Evolutionary conservation across 1,140 invertebrate genomes (phyloP), one percentile per base, ranked within the genome.

Genomic region (Drosophila triauraria): DNA sequence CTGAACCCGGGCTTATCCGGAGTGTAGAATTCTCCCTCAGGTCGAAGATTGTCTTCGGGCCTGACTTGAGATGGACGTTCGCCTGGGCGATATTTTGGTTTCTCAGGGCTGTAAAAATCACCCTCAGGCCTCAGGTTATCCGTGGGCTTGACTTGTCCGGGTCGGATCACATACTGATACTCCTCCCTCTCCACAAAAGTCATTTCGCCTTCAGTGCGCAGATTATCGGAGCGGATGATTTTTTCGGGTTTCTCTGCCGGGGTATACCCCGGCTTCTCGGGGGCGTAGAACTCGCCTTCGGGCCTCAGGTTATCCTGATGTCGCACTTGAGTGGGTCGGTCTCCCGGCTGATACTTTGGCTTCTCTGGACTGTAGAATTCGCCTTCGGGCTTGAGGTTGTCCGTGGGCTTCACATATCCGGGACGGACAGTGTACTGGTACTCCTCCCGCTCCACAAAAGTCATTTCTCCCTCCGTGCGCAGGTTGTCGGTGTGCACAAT

Each of bases 251-350:
- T 91, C 76, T 96, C 95, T n/a, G 87, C 93, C 32, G 94, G 94
- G 4, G 58, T 80, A 84, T 93, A 96, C 84, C 94, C 81, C 0
- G 94, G 93, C 85, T 94, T 93, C 56, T 94, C 93, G 0, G 94
- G 94, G 53, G 93, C 92, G 77, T 96, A 95, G 78, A 96, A 96
- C 0, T 95, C 94, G 8, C 95, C 95, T 93, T 96, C 95, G 5
- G 95, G 94, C 71, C 92, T 93, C 0, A 96, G 91, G 82, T 96
- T 96, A 83, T 95, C 94, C 71, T 93, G 86, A 48, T 93, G 92
- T 17, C 93, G 92, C 68, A 94, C 93, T 17, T 93, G 93, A 13
- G 57, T 80, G 3, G 92, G 93, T 12, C 93, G 91, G 25, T 87
- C 82, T 6, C 65, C 76, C 0, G 83, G 83, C 6, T 65, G 54